Evolutionary conservation across 2,113 vertebrate genomes (phyloP), one percentile per base, ranked within the genome.

Genomic region (Dascyllus trimaculatus): DNA sequence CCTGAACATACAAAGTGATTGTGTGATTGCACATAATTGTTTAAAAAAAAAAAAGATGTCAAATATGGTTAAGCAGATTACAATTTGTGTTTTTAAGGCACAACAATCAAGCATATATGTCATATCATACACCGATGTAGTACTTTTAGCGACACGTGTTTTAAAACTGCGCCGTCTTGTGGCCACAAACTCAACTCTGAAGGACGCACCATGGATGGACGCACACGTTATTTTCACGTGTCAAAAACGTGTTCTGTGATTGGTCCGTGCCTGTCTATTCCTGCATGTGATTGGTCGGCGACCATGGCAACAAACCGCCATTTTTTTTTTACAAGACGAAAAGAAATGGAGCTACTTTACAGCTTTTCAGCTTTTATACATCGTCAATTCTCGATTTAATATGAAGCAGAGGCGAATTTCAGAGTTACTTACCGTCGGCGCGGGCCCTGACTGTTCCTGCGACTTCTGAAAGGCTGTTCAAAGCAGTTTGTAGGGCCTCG

Each of bases 291-390:
- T 95, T 95, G 93, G 94, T 70, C 18, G 38, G 52, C 43, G 64
- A 54, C 75, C 90, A 82, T 91, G 76, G 92, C 90, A 94, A 92
- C 89, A 85, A 79, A 82, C 69, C 92, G 93, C 94, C 95, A 95
- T 95, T 82, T 94, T 91, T 84, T 43, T 43, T 43, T 35, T 67
- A 24, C 69, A 71, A 70, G 75, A 59, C 71, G 84, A 76, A 63
- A 60, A 85, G 78, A 80, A 86, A 74, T 59, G 71, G 66, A 69
- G 68, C 32, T 29, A 26, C 21, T 85, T 79, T 84, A 78, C 29
- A 53, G 17, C 63, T 61, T 35, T 61, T 15, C 40, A 46, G 71
- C 21, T 46, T 49, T 40, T 71, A 79, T 52, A 17, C 54, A 11
- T 32, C 58, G 29, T 46, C 0, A 48, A 53, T 65, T 9, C 0